Percentiles rank a stretch among this genome's conserved stretches.
These are phyloP conservation scores for Acanthopagrus latus DNA, from an alignment of 2,797 vertebrate species.

Conservation along the genomic window DNA sequence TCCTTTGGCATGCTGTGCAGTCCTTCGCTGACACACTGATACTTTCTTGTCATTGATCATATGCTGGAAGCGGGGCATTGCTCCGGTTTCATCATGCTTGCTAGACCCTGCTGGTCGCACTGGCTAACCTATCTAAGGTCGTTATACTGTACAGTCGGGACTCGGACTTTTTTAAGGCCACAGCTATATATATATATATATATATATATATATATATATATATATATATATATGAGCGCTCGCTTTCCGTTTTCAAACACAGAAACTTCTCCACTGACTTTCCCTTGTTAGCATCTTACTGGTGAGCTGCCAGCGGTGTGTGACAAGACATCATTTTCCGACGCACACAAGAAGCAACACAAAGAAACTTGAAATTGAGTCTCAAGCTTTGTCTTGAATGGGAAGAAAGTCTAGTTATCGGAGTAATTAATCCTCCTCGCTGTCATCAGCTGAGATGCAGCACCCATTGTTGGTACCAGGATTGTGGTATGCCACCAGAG, in stretches of 20 bases:
- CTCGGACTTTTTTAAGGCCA: slow-evolving; percentile 54
- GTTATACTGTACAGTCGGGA: slow-evolving; percentile 70
- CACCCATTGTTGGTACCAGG: neutral
- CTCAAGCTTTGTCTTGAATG: slow-evolving; percentile 6
- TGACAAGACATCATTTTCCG: neutral
- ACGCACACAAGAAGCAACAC: neutral
- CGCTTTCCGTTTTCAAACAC: slow-evolving; percentile 47
- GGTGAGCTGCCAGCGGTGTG: neutral
- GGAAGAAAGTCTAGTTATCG: neutral
- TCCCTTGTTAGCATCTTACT: slow-evolving; percentile 14
- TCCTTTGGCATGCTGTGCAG: slow-evolving; percentile 73
- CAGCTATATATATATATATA: slow-evolving; percentile 47
- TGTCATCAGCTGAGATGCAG: neutral
- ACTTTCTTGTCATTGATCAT: slow-evolving; percentile 82
- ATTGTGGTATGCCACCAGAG: neutral
- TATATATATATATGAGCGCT: slow-evolving; percentile 53
- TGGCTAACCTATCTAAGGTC: slow-evolving; percentile 71
- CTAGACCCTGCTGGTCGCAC: slow-evolving; percentile 66
- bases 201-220: slow-evolving; percentile 48
- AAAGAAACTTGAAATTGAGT: neutral
- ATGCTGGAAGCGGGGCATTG: slow-evolving; percentile 76
- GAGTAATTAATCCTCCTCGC: slow-evolving; percentile 4
- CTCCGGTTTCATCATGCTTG: slow-evolving; percentile 84
- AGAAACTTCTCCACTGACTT: slow-evolving; percentile 46
- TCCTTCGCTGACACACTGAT: slow-evolving; percentile 80